Evolutionary conservation across 1,140 invertebrate species (phyloP), one percentile per base, ranked within the genome.

Genomic region (Neodiprion virginianus): DNA sequence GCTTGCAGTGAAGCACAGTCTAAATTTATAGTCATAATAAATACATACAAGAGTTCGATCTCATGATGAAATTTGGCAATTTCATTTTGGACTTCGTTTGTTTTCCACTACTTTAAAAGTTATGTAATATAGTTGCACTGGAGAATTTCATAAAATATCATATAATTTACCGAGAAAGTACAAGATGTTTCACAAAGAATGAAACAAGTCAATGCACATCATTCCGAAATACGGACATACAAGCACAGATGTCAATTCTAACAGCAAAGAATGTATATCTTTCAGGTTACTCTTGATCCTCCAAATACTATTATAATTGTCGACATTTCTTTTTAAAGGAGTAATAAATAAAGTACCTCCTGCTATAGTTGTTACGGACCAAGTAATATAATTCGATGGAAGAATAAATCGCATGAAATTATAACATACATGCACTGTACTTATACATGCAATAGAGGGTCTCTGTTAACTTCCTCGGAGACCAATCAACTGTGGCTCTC

Each of bases 41-140:
- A 40, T 40, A 40, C 28, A 40, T 40, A 40, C 28, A 40, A 40
- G 28, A 40, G 28, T 40, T 40, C 28, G 28, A 40, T 40, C 28
- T 40, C 28, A 40, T 5, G 28, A 40, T 40, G 28, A 40, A 40
- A 40, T 40, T 40, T 40, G 28, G 28, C 28, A 40, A 40, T 40
- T 40, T 79, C 79, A 80, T 85, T 69, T 69, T 81, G 12, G 17
- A 65, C 17, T 17, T 14, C 17, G 12, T 65, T 65, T 65, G 17
- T 65, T 14, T 65, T 65, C 17, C 17, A 14, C 61, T 65, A 14
- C 61, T 65, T 65, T 65, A 14, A 21, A 21, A 40, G 28, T 40
- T 40, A 40, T 40, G 28, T 40, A 40, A 40, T 40, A 40, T 40
- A 40, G 28, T 40, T 40, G 28, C 28, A 5, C 28, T 40, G 28